Conservation (phyloP, 2,113 vertebrate genomes). For the Osmerus eperlanus region DNA sequence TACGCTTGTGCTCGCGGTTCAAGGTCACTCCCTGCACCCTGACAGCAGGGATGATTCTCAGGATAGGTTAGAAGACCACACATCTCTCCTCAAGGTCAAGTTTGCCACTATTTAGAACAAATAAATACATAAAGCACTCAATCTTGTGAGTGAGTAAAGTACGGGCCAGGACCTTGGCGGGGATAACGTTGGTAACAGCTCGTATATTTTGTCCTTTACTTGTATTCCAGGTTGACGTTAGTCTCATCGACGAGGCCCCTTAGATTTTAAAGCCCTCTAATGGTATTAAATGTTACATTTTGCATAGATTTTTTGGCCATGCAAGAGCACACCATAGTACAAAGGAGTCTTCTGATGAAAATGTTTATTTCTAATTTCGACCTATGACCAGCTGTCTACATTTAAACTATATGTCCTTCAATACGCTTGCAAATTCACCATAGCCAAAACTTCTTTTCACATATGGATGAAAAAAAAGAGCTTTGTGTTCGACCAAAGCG, state of each 20-base stretch:
- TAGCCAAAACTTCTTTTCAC: constrained; percentile 58
- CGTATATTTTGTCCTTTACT: constrained; percentile 63
- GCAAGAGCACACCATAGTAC: constrained; percentile 32
- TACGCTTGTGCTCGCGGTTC: constrained; percentile 64
- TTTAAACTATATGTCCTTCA: constrained; percentile 35
- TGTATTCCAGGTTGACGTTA: constrained; percentile 59
- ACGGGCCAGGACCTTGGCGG: constrained; percentile 60
- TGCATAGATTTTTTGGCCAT: constrained; percentile 58
- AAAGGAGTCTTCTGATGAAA: constrained; percentile 40
- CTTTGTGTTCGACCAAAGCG: constrained; percentile 60
- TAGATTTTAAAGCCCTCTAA: constrained; percentile 4
- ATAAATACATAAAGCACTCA: constrained; percentile 73
- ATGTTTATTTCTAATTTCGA: constrained; percentile 44
- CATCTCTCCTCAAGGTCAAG: constrained; percentile 72
- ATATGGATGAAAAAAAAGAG: constrained; percentile 39
- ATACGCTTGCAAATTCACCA: constrained; percentile 55
- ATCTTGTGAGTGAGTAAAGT: constrained; percentile 53
- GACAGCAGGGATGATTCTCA: constrained; percentile 72
- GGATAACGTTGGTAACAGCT: constrained; percentile 58
- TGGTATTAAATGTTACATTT: constrained; percentile 52
- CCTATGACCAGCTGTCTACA: constrained; percentile 51
- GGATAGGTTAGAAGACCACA: constrained; percentile 55
- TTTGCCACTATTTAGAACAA: constrained; percentile 71
- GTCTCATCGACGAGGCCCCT: not conserved
- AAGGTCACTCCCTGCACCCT: constrained; percentile 66